phyloP scores from a whole-genome alignment of 1,140 invertebrate species.

The Maniola jurtina region DNA sequence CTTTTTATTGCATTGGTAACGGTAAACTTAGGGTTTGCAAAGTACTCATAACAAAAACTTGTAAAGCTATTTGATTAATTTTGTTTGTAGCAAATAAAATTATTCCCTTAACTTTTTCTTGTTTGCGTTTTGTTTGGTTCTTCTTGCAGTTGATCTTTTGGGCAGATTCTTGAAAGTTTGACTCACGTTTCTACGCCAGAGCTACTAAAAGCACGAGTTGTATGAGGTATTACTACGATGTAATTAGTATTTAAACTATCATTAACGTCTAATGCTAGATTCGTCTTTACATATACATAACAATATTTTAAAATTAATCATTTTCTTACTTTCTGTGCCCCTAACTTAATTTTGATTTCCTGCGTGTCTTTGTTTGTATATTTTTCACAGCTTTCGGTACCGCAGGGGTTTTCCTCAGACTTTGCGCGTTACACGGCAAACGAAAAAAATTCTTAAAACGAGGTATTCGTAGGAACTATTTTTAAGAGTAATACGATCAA shows the following conservation, averaged over 20 bases:
- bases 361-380: neutral
- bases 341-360: neutral
- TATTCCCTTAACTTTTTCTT: neutral
- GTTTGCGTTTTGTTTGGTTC: neutral
- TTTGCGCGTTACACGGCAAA: neutral
- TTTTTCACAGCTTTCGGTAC: neutral
- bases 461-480: neutral
- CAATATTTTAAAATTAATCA: too few relatives aligned
- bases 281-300: neutral
- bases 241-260: too few relatives aligned
- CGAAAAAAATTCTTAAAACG: neutral
- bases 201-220: neutral
- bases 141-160: slow-evolving; percentile 10
- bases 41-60: too few relatives aligned
- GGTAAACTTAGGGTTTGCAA: too few relatives aligned
- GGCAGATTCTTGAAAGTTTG: neutral
- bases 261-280: too few relatives aligned
- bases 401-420: neutral
- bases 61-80: too few relatives aligned
- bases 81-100: neutral
- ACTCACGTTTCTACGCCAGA: neutral
- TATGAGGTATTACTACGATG: too few relatives aligned
- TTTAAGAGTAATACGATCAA: neutral
- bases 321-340: neutral
- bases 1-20: too few relatives aligned